phyloP scores from a whole-genome alignment of 1,140 invertebrate species.

The Orius laevigatus region DNA sequence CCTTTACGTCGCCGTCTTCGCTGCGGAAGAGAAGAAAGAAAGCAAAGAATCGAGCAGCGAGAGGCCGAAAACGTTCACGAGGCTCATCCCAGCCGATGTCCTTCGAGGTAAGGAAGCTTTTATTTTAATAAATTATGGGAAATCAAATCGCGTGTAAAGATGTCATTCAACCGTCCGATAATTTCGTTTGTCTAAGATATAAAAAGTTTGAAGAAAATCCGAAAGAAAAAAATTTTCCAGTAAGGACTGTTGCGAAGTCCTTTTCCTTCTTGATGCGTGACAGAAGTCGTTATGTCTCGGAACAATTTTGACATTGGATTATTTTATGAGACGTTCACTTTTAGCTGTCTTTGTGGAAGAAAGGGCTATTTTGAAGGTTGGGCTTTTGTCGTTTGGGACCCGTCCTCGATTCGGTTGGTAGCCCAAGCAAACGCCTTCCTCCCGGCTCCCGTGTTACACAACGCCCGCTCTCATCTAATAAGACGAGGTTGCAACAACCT shows the following conservation, averaged over 20 bases:
- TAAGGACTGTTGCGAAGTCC: not conserved
- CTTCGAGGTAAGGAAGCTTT: constrained; percentile 45
- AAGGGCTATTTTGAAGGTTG: too few relatives aligned
- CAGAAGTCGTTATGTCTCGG: too few relatives aligned
- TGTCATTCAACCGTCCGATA: not conserved
- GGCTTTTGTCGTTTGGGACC: too few relatives aligned
- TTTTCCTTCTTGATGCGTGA: not conserved
- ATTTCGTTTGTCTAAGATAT: not conserved
- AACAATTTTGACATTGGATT: too few relatives aligned
- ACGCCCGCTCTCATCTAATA: too few relatives aligned
- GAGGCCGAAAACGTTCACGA: constrained; percentile 48
- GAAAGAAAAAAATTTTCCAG: not conserved
- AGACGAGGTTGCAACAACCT: too few relatives aligned
- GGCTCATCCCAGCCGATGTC: constrained; percentile 70
- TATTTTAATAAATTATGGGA: not conserved
- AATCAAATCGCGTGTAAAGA: not conserved
- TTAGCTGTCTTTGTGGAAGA: too few relatives aligned
- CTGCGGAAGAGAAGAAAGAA: constrained; percentile 37
- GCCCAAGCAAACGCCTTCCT: too few relatives aligned
- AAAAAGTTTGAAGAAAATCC: not conserved
- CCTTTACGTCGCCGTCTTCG: constrained; percentile 34
- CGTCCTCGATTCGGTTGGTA: too few relatives aligned
- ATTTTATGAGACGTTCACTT: too few relatives aligned
- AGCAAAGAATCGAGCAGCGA: constrained; percentile 33
- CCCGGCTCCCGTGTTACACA: too few relatives aligned